Percentiles rank a stretch among this genome's conserved stretches.
Conservation (phyloP, 2,797 vertebrate genomes). For the Clarias laeviceps region DNA sequence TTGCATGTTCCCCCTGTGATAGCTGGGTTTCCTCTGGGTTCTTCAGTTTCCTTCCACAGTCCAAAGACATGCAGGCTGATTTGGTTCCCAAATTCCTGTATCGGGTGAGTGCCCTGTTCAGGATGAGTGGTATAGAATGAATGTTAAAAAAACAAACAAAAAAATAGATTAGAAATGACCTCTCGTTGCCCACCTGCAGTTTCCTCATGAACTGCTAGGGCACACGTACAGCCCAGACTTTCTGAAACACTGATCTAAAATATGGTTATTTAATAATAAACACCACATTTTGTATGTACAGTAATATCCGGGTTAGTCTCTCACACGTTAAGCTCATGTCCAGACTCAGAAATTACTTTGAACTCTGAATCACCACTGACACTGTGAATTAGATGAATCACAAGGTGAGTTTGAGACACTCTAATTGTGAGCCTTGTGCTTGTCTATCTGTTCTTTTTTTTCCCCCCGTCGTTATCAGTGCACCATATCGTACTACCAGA, state of each 20-base stretch:
- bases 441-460: neutral
- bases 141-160: too few species aligned
- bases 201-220: too few species aligned
- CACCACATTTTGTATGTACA: neutral
- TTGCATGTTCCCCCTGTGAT: too few species aligned
- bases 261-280: neutral
- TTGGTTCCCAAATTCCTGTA: too few species aligned
- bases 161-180: too few species aligned
- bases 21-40: too few species aligned
- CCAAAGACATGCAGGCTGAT: too few species aligned
- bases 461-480: conserved; percentile 72
- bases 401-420: neutral
- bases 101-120: too few species aligned
- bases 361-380: neutral
- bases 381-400: conserved; percentile 16
- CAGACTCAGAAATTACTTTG: neutral
- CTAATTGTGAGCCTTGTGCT: neutral
- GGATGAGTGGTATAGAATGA: too few species aligned
- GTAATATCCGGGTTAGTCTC: neutral
- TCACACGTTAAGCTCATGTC: neutral
- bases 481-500: conserved; percentile 95
- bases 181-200: too few species aligned
- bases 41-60: too few species aligned
- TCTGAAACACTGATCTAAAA: neutral
- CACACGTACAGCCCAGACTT: too few species aligned